phyloP scores from a whole-genome alignment of 2,797 vertebrate genomes.

The Trematomus bernacchii region DNA sequence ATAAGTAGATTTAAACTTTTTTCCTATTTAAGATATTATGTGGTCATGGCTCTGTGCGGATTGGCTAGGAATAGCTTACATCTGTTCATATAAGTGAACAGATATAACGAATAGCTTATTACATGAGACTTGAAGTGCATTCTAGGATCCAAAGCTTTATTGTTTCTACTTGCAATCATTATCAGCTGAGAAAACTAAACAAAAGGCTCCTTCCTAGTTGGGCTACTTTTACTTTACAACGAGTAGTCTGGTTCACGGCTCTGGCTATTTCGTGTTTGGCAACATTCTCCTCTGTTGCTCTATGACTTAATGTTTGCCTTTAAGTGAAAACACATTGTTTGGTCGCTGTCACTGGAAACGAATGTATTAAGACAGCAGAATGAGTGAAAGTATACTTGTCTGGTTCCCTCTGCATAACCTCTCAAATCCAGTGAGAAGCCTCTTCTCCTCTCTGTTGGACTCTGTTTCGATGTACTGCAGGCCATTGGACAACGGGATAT shows the following conservation, averaged over 20 bases:
- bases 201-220: neutral
- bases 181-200: neutral
- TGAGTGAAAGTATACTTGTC: constrained; percentile 2
- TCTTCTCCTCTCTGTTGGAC: constrained; percentile 35
- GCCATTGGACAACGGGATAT: constrained; percentile 32
- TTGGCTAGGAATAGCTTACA: neutral
- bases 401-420: constrained; percentile 4
- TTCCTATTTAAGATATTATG: neutral
- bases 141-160: neutral
- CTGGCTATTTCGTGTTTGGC: neutral
- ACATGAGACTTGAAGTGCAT: neutral
- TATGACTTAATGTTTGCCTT: neutral
- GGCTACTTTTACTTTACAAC: neutral
- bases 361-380: constrained; percentile 8
- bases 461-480: constrained; percentile 44
- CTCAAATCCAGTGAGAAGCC: constrained; percentile 8
- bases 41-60: neutral
- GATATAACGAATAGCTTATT: neutral
- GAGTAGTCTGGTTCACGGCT: neutral
- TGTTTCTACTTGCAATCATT: neutral
- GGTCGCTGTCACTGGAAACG: neutral
- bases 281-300: neutral
- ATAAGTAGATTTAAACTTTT: neutral
- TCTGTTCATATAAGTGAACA: neutral
- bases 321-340: neutral